A percentile compares a stretch with the other conserved stretches of the same genome.
Evolutionary conservation across 1,140 invertebrate genomes (phyloP).

Genomic region (Ceratosolen fusciceps): DNA sequence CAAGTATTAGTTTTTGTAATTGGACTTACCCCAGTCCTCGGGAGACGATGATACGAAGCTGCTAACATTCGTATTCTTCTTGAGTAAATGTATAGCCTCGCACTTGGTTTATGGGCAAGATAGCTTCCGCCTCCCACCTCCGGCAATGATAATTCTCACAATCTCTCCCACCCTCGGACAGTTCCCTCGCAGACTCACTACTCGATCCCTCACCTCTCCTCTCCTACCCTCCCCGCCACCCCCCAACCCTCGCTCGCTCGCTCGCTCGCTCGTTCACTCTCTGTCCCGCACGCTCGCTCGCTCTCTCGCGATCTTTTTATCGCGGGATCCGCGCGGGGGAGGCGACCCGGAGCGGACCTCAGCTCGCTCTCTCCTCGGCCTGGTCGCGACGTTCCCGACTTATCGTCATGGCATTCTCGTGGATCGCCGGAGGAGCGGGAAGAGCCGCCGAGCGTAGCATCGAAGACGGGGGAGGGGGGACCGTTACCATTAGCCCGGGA

Average conservation of each 20-base stretch:
- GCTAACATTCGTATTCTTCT: constrained; percentile 18
- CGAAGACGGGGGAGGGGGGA: neutral
- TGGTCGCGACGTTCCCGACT: neutral
- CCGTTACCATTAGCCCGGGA: neutral
- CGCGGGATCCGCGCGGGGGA: neutral
- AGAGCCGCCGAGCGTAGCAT: constrained; percentile 8
- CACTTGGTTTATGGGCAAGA: constrained; percentile 21
- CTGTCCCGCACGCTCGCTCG: neutral
- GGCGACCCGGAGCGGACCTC: too few relatives aligned
- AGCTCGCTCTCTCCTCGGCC: neutral
- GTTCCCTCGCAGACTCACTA: too few relatives aligned
- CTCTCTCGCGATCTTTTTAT: neutral
- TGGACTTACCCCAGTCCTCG: constrained; percentile 35
- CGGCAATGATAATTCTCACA: constrained; percentile 5
- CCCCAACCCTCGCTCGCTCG: constrained; percentile 1
- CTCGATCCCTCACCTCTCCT: neutral
- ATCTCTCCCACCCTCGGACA: constrained; percentile 2
- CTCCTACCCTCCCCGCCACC: neutral
- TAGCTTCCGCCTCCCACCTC: constrained; percentile 44
- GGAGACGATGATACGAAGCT: constrained; percentile 7
- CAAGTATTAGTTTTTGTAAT: neutral
- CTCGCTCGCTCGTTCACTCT: neutral
- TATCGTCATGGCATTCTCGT: constrained; percentile 7
- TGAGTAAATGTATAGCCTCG: constrained; percentile 27
- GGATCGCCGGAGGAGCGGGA: neutral